Base-by-base conservation (phyloP, 2,113 vertebrate genomes). In the Serilophus lunatus region DNA sequence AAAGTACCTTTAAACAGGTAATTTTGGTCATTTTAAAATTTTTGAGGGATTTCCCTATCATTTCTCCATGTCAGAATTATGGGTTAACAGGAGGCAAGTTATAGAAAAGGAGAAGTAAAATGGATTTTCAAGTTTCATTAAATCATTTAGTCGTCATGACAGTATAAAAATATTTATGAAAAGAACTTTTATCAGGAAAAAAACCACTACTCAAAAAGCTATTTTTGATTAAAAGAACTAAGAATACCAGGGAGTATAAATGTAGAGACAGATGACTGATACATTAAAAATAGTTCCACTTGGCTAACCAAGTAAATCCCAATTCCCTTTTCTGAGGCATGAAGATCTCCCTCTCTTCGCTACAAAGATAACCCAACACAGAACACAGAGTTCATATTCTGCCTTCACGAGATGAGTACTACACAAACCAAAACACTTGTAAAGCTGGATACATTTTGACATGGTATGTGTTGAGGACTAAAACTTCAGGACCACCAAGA, bases 281-380 rank as follows among this genome's bases (percentile, higher is more conserved):
- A 70, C 36, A 59, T 35, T 74, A 92, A 87, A 93, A 89, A 92
- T 56, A 94, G 69, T 20, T 71, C 31, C 38, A 68, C 47, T 78
- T 10, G 16, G 38, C 25, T 51, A 78, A 75, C 35, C 20, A 82
- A 40, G n/a, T 65, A 82, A 86, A 80, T 33, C n/a, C 35, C n/a
- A 82, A 18, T 2, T 13, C 38, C 60, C 33, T 92, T 63, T 91
- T 24, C 83, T 50, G 35, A 71, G 36, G 35, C 33, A 53, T 12
- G 19, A 90, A 61, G 50, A 76, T 44, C 13, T 20, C 23, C 61
- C 22, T 69, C 19, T 26, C 49, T 77, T 80, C 0, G 0, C 4
- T 53, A 74, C 6, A 72, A 71, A 85, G 25, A 61, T 0, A 76
- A 47, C 11, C 12, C 40, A 77, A 33, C 0, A 0, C 4, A 7